These are phyloP conservation scores for Baccha elongata DNA, from an alignment of 2,888 invertebrate species.

Conservation along the genomic window DNA sequence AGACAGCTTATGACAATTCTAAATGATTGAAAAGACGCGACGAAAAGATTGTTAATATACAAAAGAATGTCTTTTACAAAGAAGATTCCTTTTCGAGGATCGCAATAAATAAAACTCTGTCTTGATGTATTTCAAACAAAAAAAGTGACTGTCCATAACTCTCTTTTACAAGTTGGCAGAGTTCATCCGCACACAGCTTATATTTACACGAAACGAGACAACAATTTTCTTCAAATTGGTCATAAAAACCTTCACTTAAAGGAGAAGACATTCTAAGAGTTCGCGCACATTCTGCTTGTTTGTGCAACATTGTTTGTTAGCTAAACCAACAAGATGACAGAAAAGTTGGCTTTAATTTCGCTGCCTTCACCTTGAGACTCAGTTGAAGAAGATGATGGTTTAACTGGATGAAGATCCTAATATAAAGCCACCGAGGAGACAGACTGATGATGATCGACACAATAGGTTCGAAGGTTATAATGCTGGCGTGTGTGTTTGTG, in stretches of 20 bases:
- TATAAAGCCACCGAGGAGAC: constrained; percentile 25
- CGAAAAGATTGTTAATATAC: too few relatives aligned
- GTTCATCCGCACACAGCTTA: constrained; percentile 9
- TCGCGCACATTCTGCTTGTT: constrained; percentile 45
- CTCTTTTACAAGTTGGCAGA: not conserved
- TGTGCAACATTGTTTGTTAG: constrained; percentile 62
- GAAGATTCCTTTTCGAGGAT: not conserved
- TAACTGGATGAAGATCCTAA: not conserved
- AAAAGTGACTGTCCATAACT: not conserved
- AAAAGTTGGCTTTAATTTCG: constrained; percentile 23
- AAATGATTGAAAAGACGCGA: too few relatives aligned
- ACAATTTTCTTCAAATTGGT: constrained; percentile 58
- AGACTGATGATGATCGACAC: constrained; percentile 63
- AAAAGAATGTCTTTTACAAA: too few relatives aligned
- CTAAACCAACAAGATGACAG: constrained; percentile 40
- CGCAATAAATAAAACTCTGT: not conserved
- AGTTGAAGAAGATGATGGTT: not conserved
- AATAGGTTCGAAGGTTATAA: constrained; percentile 63
- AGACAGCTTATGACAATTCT: too few relatives aligned
- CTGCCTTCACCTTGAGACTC: not conserved
- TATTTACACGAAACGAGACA: constrained; percentile 56
- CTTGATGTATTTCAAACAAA: not conserved
- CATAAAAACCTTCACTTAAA: constrained; percentile 53
- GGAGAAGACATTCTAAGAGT: constrained; percentile 36
- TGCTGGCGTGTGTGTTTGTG: constrained; percentile 10